Evolutionary conservation across 2,113 vertebrate species (phyloP), one percentile per base, ranked within the genome.

Genomic region (Procavia capensis): DNA sequence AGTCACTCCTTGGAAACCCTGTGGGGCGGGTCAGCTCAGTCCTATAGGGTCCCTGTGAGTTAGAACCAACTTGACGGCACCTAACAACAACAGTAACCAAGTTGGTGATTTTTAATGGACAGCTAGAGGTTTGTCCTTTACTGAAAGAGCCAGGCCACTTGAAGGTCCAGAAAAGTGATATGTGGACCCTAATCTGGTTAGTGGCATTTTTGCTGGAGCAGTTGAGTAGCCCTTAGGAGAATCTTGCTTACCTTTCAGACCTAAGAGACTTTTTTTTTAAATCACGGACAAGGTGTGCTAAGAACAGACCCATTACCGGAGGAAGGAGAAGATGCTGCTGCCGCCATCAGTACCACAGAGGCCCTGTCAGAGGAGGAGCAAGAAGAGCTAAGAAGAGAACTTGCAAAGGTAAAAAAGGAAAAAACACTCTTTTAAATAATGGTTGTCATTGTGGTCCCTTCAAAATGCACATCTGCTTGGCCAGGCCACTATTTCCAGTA

Each of bases 371-470:
- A 99, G 96, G 99, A 99, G 96, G 99, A 99, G 96, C 99, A 98
- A 88, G 99, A 99, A 54, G 99, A 99, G 94, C 98, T 99, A 19
- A 99, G 98, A 64, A 98, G 97, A 93, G 99, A 99, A 96, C 98
- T 99, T 93, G 95, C 97, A 63, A 99, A 99, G 99, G 99, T 99
- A 97, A 98, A 8, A 97, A n/a, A n/a, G n/a, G n/a, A n/a, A n/a
- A 61, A 63, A 54, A 6, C 10, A 25, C 66, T 9, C 22, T 36
- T 70, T 16, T 64, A 16, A 10, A 24, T n/a, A 10, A 9, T 64
- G 27, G 31, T 1, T 39, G 10, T 24, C 22, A 36, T 39, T 39
- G 68, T 39, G 36, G 75, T 54, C 50, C 9, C 50, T 3, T 16
- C 2, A 54, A 54, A 54, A 16, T 54, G 17, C 17, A 3, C 17